Evolutionary conservation across 2,113 vertebrate genomes (phyloP), one percentile per base, ranked within the genome.

Genomic region (Malurus cyaneus): DNA sequence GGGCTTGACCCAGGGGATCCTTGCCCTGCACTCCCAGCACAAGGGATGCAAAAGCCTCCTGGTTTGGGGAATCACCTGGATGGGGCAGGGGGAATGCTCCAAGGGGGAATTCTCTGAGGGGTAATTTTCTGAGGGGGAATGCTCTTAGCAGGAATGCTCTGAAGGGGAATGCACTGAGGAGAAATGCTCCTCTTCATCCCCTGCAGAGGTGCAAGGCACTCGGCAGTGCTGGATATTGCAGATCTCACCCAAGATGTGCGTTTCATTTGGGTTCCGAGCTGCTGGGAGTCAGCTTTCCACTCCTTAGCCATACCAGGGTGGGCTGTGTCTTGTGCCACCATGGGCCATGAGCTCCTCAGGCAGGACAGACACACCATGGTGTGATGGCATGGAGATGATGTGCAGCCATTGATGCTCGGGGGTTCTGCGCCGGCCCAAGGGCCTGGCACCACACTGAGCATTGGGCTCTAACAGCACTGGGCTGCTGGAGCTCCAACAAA

Each of bases 131-230:
- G 0, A 0, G 0, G 6, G 7, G 12, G 12, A 52, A 42, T 54
- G 49, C 42, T 70, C 36, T 32, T 10, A 46, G 24, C 15, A n/a
- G 17, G 7, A 34, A 53, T 53, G 26, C 26, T 53, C 16, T 0
- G 0, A 0, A 24, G 14, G 25, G 25, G 50, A 52, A 52, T 52
- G 50, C 50, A 28, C 14, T 1, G 0, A 0, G 0, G 6, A 5
- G 12, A 9, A 52, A n/a, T 39, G 60, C 31, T 76, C n/a, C 36
- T 26, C 17, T 41, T 65, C 85, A 17, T 44, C 42, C 24, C 21
- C 60, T 64, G 32, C 29, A 24, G 77, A 41, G 28, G 9, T 29
- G 29, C 67, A 18, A 39, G 20, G 34, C 0, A 0, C 49, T 80
- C 60, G 44, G 21, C 2, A 6, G 36, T 36, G 41, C n/a, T 1